Evolutionary conservation across 2,888 invertebrate genomes (phyloP), one percentile per base, ranked within the genome.

Genomic region (Holacanthella duospinosa): DNA sequence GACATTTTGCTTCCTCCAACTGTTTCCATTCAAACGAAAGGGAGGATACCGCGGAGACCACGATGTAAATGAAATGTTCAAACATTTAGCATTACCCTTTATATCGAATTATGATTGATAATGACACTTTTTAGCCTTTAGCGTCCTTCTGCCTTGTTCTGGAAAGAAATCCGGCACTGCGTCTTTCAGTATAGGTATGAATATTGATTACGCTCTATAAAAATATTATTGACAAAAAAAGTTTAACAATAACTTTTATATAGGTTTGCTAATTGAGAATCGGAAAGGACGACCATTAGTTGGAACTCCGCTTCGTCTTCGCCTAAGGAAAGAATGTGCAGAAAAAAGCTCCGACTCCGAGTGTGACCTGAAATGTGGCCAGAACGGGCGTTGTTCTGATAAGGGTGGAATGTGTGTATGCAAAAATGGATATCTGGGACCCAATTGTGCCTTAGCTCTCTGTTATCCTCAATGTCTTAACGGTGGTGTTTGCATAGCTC

Each of bases 381-480:
- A 89, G 76, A 87, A 88, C 71, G 89, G 89, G 1, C 85, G 86
- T 83, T 90, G 90, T 77, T 6, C 6, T 16, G 88, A 89, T 77
- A 84, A 84, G 73, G 86, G 88, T 74, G 87, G 88, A 77, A 87
- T 89, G 66, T 90, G 90, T 77, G 88, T 89, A 74, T 93, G 93
- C 77, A 87, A 87, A 29, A 89, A 89, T 75, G 68, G 70, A 1
- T 70, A 67, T 61, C 87, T 92, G 84, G 93, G 93, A 1, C 89
- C 87, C 74, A 88, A 90, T 76, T 93, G 93, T 74, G 85, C 87
- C 75, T 90, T 88, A 68, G 92, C 93, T 43, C 82, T 93, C 44
- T 93, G 93, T 76, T 93, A 91, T 79, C 92, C 93, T 29, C 88
- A 89, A 75, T 93, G 93, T 75, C 86, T 92, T 86, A 92, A 93